Conservation (phyloP, 2,797 vertebrate genomes). For the Hippopotamyrus pictus region DNA sequence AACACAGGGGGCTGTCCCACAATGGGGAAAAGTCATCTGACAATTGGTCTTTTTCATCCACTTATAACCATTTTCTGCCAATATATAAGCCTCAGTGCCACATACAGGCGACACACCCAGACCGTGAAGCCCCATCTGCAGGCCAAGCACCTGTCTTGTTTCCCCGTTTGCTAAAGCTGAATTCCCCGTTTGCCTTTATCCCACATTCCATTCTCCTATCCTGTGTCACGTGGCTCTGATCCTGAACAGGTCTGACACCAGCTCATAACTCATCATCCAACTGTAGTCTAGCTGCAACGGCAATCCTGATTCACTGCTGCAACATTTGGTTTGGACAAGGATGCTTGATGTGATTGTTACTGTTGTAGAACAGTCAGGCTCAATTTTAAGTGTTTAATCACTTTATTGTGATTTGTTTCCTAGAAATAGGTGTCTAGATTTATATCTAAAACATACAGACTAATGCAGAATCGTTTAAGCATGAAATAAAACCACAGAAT, state of each 20-base stretch:
- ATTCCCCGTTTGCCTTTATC: background rate
- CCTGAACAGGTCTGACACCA: background rate
- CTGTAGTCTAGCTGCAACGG: background rate
- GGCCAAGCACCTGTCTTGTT: background rate
- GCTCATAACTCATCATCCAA: background rate
- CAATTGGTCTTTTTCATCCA: background rate
- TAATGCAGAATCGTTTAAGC: background rate
- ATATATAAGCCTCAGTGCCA: background rate
- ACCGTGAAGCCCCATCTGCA: background rate
- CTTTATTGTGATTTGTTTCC: background rate
- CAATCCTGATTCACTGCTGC: background rate
- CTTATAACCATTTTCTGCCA: background rate
- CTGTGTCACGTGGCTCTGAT: background rate
- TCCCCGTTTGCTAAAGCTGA: background rate
- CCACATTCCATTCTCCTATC: background rate
- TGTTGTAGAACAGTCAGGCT: background rate
- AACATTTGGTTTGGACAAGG: background rate
- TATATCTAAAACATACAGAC: background rate
- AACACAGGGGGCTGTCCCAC: background rate
- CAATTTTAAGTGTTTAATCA: background rate
- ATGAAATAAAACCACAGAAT: background rate
- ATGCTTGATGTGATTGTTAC: background rate
- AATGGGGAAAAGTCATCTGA: background rate
- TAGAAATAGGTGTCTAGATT: background rate
- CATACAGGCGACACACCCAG: background rate